Evolutionary conservation across 2,888 invertebrate species (phyloP).

Genomic region (Priocnemis perturbator): DNA sequence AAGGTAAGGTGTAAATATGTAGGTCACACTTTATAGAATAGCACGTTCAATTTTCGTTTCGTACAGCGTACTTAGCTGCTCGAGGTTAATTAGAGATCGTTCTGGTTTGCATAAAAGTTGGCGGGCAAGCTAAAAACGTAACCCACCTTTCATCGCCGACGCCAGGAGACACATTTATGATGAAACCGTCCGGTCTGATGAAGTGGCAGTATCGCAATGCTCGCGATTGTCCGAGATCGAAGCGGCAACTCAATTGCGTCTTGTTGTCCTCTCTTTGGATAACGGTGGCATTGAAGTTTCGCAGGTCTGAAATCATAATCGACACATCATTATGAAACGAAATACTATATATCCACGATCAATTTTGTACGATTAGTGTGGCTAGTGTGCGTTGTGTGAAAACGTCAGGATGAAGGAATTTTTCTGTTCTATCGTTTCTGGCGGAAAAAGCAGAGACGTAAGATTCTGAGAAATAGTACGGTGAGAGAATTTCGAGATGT

Average conservation of each 20-base stretch:
- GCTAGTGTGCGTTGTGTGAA: not conserved
- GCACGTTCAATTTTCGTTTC: constrained; percentile 9
- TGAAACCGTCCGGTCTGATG: constrained; percentile 56
- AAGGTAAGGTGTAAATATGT: no score
- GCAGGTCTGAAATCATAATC: constrained; percentile 15
- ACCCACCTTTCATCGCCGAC: constrained; percentile 44
- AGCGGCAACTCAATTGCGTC: constrained; percentile 21
- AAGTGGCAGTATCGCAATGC: constrained; percentile 55
- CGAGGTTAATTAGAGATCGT: not conserved
- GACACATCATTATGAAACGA: not conserved
- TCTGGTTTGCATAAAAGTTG: not conserved
- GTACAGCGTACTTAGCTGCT: not conserved
- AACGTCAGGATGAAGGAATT: no score
- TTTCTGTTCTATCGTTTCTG: no score
- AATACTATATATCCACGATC: no score
- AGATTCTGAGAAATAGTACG: not conserved
- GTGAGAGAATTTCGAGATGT: not conserved
- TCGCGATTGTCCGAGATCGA: not conserved
- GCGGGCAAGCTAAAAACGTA: no score
- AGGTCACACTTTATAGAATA: not conserved
- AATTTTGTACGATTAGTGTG: no score
- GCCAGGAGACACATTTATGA: constrained; percentile 52
- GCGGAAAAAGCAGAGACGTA: not conserved
- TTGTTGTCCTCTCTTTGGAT: constrained; percentile 4
- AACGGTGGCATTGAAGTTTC: constrained; percentile 4